Percentiles rank a stretch among this genome's conserved stretches.
Evolutionary conservation across 2,888 invertebrate genomes (phyloP).

Genomic region (Lamellibrachia satsuma): DNA sequence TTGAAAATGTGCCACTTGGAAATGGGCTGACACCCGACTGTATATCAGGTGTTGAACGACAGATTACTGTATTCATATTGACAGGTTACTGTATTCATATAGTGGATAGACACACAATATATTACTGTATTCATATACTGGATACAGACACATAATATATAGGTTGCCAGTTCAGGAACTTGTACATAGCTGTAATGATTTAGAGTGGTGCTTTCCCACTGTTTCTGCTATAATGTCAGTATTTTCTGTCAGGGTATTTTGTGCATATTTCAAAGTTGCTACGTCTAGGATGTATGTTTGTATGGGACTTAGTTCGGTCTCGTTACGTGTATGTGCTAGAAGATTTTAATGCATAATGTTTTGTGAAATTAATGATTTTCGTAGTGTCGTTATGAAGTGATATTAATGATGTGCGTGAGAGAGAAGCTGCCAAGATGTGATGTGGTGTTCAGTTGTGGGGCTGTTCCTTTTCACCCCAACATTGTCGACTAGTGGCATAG

Average conservation of each 20-base stretch:
- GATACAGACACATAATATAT: neutral
- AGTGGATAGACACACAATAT: neutral
- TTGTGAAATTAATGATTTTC: slow-evolving; percentile 5
- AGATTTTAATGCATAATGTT: neutral
- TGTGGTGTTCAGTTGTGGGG: neutral
- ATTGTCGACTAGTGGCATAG: neutral
- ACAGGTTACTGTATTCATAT: no score
- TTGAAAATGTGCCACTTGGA: neutral
- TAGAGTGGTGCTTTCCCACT: slow-evolving; percentile 3
- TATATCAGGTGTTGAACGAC: neutral
- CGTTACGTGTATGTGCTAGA: neutral
- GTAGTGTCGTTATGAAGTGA: slow-evolving; percentile 5
- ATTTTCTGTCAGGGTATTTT: slow-evolving; percentile 17
- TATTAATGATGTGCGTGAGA: neutral
- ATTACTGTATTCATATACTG: neutral
- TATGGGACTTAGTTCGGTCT: neutral
- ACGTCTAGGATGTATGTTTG: slow-evolving; percentile 7
- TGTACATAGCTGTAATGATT: slow-evolving; percentile 7
- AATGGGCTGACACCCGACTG: neutral
- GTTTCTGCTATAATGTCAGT: slow-evolving; percentile 17
- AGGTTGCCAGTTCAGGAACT: neutral
- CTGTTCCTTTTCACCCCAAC: neutral
- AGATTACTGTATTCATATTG: neutral
- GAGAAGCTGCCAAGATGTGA: neutral
- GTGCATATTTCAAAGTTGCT: slow-evolving; percentile 4